phyloP scores from a whole-genome alignment of 2,888 invertebrate genomes.

The Drosophila dives region DNA sequence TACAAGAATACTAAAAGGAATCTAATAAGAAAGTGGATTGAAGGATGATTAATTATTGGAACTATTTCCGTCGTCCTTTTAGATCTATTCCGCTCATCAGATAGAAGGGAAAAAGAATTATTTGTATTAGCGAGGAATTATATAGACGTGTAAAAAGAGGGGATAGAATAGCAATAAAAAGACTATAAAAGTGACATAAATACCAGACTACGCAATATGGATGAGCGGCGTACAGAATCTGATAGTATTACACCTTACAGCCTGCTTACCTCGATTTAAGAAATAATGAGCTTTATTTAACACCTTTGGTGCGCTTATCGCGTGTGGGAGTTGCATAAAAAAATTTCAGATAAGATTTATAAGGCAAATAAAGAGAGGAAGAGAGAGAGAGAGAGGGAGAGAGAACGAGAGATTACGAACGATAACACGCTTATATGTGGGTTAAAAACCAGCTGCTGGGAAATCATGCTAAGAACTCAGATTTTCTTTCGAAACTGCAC shows the following conservation, averaged over 20 bases:
- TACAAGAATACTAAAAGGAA: background rate
- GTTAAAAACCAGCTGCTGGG: background rate
- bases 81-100: too few relatives aligned
- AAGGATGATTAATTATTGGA: background rate
- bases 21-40: background rate
- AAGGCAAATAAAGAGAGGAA: background rate
- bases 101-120: too few relatives aligned
- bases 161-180: background rate
- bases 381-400: background rate
- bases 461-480: background rate
- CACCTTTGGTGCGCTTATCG: conserved; percentile 13
- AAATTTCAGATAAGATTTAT: conserved; percentile 28
- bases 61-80: too few relatives aligned
- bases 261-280: background rate
- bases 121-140: background rate
- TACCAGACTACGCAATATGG: background rate
- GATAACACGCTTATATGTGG: background rate
- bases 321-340: conserved; percentile 16
- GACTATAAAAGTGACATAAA: background rate
- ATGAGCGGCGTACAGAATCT: background rate
- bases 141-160: background rate
- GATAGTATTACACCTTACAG: conserved; percentile 1
- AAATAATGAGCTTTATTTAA: background rate
- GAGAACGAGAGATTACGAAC: background rate
- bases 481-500: background rate